Conservation (phyloP, 2,113 vertebrate species). For the Dasypus novemcinctus region DNA sequence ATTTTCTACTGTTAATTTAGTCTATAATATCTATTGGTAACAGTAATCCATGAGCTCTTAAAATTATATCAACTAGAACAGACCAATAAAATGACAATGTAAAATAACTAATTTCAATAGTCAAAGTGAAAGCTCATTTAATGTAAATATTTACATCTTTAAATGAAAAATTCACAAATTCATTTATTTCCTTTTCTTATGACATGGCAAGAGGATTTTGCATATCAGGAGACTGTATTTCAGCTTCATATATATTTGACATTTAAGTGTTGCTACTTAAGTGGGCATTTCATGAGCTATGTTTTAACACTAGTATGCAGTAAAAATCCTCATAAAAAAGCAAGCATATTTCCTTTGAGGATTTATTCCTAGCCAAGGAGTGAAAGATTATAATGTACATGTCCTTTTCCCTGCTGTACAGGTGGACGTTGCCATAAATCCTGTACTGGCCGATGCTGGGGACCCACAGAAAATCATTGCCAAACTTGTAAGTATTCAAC, state of each 20-base stretch:
- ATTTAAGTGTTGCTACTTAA: neutral
- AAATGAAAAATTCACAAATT: neutral
- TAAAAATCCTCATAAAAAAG: slow-evolving; percentile 8
- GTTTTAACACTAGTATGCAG: slow-evolving; percentile 7
- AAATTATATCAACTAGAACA: neutral
- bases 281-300: slow-evolving; percentile 15
- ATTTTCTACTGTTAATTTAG: slow-evolving; percentile 18
- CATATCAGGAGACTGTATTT: neutral
- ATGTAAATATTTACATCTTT: neutral
- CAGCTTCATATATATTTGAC: neutral
- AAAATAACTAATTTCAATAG: neutral
- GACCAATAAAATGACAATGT: neutral
- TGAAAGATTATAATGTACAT: neutral
- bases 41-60: neutral
- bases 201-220: neutral
- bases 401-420: slow-evolving; percentile 75
- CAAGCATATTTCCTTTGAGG: neutral
- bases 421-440: slow-evolving; percentile 95
- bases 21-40: neutral
- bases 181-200: neutral
- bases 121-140: neutral
- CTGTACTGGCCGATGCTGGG: slow-evolving; percentile 97
- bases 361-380: neutral
- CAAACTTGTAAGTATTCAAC: slow-evolving; percentile 92
- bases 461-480: slow-evolving; percentile 94